Evolutionary conservation across 1,140 invertebrate species (phyloP).

Genomic region (Nephila pilipes): DNA sequence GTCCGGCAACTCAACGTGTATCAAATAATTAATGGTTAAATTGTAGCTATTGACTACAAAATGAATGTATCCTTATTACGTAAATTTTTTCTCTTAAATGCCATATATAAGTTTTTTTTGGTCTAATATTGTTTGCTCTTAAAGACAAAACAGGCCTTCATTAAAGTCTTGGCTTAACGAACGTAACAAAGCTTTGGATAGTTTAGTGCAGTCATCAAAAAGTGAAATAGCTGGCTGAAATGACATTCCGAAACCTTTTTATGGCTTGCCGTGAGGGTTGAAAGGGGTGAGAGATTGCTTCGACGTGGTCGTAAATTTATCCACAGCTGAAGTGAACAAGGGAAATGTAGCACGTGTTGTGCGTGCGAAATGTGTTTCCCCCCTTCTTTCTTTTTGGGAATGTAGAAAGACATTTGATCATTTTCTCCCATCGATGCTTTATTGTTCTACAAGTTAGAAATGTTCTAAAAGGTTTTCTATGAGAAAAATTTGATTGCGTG

Average conservation of each 20-base stretch:
- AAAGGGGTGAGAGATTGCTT: constrained; percentile 58
- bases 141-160: not conserved
- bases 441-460: not conserved
- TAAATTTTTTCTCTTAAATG: not conserved
- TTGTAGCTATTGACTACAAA: not conserved
- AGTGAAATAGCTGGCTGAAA: not conserved
- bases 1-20: not conserved
- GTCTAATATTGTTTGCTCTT: not conserved
- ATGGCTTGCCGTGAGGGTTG: constrained; percentile 40
- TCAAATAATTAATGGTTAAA: not conserved
- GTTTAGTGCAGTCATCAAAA: not conserved
- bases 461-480: not conserved
- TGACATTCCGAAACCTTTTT: constrained; percentile 58
- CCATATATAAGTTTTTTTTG: not conserved
- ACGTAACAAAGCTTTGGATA: not conserved
- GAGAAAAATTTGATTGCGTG: not conserved
- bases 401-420: not conserved
- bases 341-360: constrained; percentile 4
- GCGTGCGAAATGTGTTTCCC: not conserved
- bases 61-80: not conserved
- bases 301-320: constrained; percentile 46
- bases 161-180: not conserved
- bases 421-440: not conserved
- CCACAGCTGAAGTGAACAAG: not conserved
- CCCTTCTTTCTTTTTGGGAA: not conserved